Base-by-base conservation (phyloP, 2,113 vertebrate genomes). In the Campylomormyrus tamandua region DNA sequence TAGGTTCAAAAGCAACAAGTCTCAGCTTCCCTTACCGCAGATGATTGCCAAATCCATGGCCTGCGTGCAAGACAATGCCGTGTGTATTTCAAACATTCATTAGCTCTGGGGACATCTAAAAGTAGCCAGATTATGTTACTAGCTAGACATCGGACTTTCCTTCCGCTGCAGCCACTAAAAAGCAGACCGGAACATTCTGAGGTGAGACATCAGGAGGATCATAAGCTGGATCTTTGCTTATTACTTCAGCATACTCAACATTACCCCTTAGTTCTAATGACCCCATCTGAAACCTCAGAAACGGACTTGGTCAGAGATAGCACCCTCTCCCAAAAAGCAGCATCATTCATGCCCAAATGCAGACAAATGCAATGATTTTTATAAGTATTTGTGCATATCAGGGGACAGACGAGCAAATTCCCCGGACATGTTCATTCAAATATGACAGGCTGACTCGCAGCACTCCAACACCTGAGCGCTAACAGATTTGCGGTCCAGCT, bases 291-390 rank as follows among this genome's bases (percentile, higher is more conserved):
- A 11, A 42, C 31, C 45, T 15, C 42, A 49, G 45, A 48, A 53
- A 19, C 52, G 3, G 31, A 52, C 27, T 91, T 91, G 91, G 91
- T 92, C 93, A 89, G 35, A 80, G 6, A 39, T 90, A 90, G 87
- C 6, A 53, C 80, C 90, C 83, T 45, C 89, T 89, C 90, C 90
- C 89, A 92, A 92, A 95, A 92, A 93, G 92, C 87, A 27, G 88
- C 91, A 95, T 94, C 93, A 91, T 93, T 94, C 92, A 93, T 62
- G 39, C 66, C 48, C 35, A 93, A 90, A 89, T 93, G 90, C 87
- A 87, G 87, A 91, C 89, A n/a, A 89, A 93, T 89, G 94, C 91
- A 88, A 90, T 90, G 92, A 92, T 93, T 93, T 91, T 56, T 93
- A 92, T 91, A 91, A 45, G 91, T 89, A 90, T 62, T 89, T 80